Conservation (phyloP, 2,797 vertebrate genomes). For the Onychomys leucogaster region DNA sequence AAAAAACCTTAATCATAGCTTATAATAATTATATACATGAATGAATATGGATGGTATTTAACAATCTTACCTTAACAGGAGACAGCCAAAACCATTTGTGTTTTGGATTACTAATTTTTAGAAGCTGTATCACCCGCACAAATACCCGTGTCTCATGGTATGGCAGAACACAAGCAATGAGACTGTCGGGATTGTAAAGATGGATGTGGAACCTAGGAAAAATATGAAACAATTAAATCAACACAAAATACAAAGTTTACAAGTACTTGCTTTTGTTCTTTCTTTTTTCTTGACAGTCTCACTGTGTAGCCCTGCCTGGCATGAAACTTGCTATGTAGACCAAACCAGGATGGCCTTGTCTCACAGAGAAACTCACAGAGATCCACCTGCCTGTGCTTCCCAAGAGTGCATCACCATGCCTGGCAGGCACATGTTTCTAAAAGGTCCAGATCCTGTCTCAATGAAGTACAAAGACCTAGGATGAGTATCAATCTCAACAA, state of each 20-base stretch:
- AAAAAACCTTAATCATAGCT: not conserved
- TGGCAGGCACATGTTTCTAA: not conserved
- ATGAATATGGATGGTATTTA: conserved; percentile 12
- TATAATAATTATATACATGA: not conserved
- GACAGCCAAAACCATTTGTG: conserved; percentile 96
- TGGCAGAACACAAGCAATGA: conserved; percentile 94
- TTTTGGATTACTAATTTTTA: conserved; percentile 91
- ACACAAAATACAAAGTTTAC: conserved; percentile 19
- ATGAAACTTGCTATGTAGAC: not conserved
- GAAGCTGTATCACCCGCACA: conserved; percentile 94
- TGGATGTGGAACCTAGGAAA: conserved; percentile 95
- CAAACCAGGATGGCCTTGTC: not conserved
- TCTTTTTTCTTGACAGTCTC: not conserved
- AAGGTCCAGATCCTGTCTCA: not conserved
- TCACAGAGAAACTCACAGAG: not conserved
- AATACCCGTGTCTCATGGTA: conserved; percentile 97
- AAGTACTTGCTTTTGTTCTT: not conserved
- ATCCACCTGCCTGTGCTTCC: not conserved
- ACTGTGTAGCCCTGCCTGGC: not conserved
- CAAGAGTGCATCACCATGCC: not conserved
- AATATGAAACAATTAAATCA: conserved; percentile 36
- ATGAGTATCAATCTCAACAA: not conserved
- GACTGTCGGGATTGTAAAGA: conserved; percentile 94
- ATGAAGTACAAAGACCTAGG: not conserved
- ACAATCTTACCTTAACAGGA: conserved; percentile 91